Base-by-base conservation (phyloP, 2,888 invertebrate genomes). In the Stratiomys singularior region DNA sequence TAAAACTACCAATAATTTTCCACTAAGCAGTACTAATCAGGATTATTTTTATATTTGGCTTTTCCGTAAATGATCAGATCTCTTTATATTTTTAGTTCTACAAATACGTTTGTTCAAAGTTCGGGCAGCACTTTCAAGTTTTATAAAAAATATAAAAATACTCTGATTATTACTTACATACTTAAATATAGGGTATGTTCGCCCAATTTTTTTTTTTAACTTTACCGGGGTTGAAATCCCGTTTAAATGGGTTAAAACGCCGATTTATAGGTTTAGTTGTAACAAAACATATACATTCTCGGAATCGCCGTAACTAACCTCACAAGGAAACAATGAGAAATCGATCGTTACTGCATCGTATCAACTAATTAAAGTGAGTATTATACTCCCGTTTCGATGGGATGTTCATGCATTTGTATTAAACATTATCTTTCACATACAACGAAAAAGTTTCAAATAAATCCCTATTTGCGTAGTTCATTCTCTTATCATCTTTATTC, bases 321-420 rank as follows among this genome's bases (percentile, higher is more conserved):
- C n/a, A n/a, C n/a, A n/a, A n/a, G n/a, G n/a, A n/a, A n/a, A n/a
- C n/a, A n/a, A n/a, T n/a, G n/a, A n/a, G 56, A 69, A 69, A 69
- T 69, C 69, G 69, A 69, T 69, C 44, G 69, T 25, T 46, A 25
- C 69, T 25, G 69, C 69, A 21, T 47, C 47, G 46, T 69, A 37
- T 37, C 9, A 69, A 25, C 46, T 23, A 47, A 47, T 47, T n/a
- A 47, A 46, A 69, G 23, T 25, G 46, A 23, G 25, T 30, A 23
- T 69, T 69, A 46, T 47, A 23, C 11, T 15, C 46, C 9, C 46
- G 15, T 25, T 21, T 47, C 69, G 69, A 56, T 72, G 58, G 72
- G 72, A 58, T 30, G 37, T 37, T 37, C 9, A 37, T 9, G 9
- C 37, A 37, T 37, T 15, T 28, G 21, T 71, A 71, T 52, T 15